Conservation (phyloP, 1,140 invertebrate genomes). For the Marisa cornuarietis region DNA sequence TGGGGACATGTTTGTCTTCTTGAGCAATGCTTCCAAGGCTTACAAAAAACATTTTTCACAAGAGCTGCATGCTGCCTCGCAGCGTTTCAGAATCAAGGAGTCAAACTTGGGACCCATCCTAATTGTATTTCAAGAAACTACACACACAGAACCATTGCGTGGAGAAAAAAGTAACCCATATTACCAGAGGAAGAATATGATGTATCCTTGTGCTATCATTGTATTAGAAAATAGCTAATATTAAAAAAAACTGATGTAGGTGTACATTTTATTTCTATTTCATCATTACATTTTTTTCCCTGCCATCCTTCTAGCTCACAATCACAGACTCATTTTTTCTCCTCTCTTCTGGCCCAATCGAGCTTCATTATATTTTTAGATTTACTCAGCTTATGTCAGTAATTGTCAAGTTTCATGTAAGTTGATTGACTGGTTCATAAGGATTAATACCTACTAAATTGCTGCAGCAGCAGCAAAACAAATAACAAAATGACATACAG, state of each 20-base stretch:
- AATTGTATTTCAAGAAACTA: conserved; percentile 85
- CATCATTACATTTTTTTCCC: neutral
- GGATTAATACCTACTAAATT: too few relatives aligned
- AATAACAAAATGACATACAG: too few relatives aligned
- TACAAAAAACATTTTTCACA: conserved; percentile 80
- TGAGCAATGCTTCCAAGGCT: conserved; percentile 80
- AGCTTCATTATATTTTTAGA: too few relatives aligned
- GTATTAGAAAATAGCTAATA: neutral
- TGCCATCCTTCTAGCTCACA: too few relatives aligned
- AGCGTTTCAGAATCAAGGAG: conserved; percentile 67
- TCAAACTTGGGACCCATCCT: conserved; percentile 78
- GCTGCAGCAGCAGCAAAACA: too few relatives aligned
- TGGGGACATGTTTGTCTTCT: conserved; percentile 82
- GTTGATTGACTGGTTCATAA: too few relatives aligned
- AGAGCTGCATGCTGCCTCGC: conserved; percentile 72
- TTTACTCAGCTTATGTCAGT: too few relatives aligned
- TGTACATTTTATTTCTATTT: neutral
- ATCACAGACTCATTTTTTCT: too few relatives aligned
- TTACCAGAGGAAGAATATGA: neutral
- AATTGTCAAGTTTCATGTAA: too few relatives aligned
- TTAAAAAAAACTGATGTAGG: neutral
- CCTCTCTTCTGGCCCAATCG: too few relatives aligned
- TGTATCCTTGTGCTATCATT: too few relatives aligned
- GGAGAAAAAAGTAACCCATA: conserved; percentile 39
- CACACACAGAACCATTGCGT: conserved; percentile 72